Base-by-base conservation (phyloP, 2,797 vertebrate genomes). In the Melanogrammus aeglefinus region DNA sequence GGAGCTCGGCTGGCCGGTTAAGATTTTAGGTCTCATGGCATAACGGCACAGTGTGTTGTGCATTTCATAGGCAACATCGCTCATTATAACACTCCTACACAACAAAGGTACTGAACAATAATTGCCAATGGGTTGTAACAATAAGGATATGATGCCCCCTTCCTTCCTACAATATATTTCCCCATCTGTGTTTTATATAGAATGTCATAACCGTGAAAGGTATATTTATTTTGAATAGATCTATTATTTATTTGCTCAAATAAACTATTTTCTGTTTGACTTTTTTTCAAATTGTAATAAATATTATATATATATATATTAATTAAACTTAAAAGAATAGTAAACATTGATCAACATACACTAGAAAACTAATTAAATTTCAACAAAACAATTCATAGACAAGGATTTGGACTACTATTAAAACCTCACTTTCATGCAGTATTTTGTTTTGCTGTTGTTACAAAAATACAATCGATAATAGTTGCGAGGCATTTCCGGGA, bases 161-260 rank as follows among this genome's bases (percentile, higher is more conserved):
- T 36, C 35, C 35, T 36, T 36, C 35, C 35, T 1, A 36, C 35
- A 36, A 36, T 72, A 72, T 72, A 35, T 31, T 72, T 72, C 29
- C 27, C 27, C 1, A 72, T 36, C 13, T 33, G 71, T 72, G 16
- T 72, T 72, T 72, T 21, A 33, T 2, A 69, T 27, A 27, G 8
- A 69, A 24, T 69, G 63, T 69, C 63, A 24, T 69, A 24, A 69
- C 8, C 24, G 27, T 69, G 24, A 69, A 69, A 69, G 5, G 10
- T 73, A 2, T 72, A 72, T 73, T 38, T 72, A 72, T 73, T 38
- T 73, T 2, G 7, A 35, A 41, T 74, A n/a, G 13, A 74, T 41
- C 44, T 74, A 74, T 74, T 44, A 47, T 39, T 10, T 24, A 74
- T 39, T 74, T 74, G 24, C 39, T 47, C 36, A 73, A 73, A 36